Base-by-base conservation (phyloP, 2,888 invertebrate genomes). In the Chymomyza caudatula region DNA sequence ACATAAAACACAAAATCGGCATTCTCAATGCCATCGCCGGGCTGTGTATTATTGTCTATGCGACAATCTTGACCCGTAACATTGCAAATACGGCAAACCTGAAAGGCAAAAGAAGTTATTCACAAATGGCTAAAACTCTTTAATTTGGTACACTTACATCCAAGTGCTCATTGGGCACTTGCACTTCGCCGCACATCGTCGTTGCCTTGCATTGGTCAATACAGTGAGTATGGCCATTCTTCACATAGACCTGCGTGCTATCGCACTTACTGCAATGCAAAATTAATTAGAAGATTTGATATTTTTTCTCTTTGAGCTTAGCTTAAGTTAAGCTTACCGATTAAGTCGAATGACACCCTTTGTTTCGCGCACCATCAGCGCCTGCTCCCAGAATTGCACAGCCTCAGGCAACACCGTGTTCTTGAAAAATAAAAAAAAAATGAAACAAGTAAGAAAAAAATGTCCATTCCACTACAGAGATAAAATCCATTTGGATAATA, bases 1-100 rank as follows among this genome's bases (percentile, higher is more conserved):
- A 99, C 97, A 90, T 99, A 99, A 75, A 99, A 94, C 1, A 99
- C 95, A 90, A 99, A 99, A 91, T 99, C 98, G 0, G 97, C 95
- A 76, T 95, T 93, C 60, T 93, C 92, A 15, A 96, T 94, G 2
- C 97, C 96, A 47, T 91, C 89, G 19, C 95, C 94, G 0, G 92
- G 91, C 42, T 89, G 89, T 13, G 93, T 93, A 22, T 90, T 91
- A 37, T 85, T 87, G 52, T 93, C 92, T 3, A 92, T 91, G 8
- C 94, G 92, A 88, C 97, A 97, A 85, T 95, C 93, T 88, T 95
- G 95, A 0, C 97, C 97, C 0, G 95, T 94, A n/a, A 94, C 93
- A 89, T 97, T 96, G 90, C 97, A 96, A 0, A 95, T 94, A 75
- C 96, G 94, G 88, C 98, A 98, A 0, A 95, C 94, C 96, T 97